Base-by-base conservation (phyloP, 2,888 invertebrate species). In the Diplazon laetatorius region DNA sequence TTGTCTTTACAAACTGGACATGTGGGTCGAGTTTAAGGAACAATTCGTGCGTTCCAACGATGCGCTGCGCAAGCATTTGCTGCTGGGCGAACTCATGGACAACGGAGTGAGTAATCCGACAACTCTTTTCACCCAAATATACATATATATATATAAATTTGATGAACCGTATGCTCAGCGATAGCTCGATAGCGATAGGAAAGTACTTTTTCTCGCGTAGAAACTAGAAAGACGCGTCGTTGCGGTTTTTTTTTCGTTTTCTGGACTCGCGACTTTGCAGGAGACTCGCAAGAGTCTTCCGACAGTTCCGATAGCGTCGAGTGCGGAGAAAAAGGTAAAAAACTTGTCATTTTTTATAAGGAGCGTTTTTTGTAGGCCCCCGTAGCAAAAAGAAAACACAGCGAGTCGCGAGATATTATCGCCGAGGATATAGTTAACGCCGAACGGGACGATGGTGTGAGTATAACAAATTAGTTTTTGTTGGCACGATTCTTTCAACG, bases 1-100 rank as follows among this genome's bases (percentile, higher is more conserved):
- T 42, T 91, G 91, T 65, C 81, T 91, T 6, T 90, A 90, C 74
- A 91, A 91, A 66, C 74, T 91, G 68, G 85, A 90, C 42, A 86
- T 88, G 86, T 90, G 90, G 90, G 82, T 71, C 50, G 89, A 90
- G 46, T 90, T 91, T 65, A 91, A 90, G 50, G 78, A 85, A 55
- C 87, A 86, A 72, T 89, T 90, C 68, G 66, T 90, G 18, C 80
- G 85, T 16, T 87, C 88, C 4, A 87, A 90, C 68, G 75, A 83
- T 25, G 75, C 85, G 6, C 81, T 89, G 10, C 55, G 84, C 20
- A 83, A 82, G 14, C 87, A 88, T 30, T 80, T 89, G 30, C 84
- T 82, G 4, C 25, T 74, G 16, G 48, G 78, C 1, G 86, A 83
- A 52, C 55, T 68, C 14, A 80, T 81, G 14, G 84, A 86, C 14